These are phyloP conservation scores for Diadophis punctatus DNA, from an alignment of 2,113 vertebrate species.

Conservation along the genomic window DNA sequence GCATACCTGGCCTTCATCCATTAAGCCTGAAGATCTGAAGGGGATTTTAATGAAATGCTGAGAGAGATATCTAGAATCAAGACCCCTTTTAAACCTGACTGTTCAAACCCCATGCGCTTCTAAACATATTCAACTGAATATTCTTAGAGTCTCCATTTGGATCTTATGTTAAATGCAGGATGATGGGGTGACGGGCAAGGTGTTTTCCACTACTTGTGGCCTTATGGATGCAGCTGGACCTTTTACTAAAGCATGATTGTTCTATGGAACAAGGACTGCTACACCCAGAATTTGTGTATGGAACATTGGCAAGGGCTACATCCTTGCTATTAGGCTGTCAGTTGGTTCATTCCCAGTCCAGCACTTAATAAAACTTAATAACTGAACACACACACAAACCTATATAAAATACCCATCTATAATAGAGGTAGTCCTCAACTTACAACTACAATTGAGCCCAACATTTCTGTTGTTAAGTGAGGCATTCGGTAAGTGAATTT, in stretches of 20 bases:
- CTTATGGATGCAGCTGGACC: not conserved
- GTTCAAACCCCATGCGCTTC: not conserved
- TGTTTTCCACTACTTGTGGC: not conserved
- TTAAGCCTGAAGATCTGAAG: not conserved
- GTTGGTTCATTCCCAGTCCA: not conserved
- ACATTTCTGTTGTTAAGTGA: too few relatives aligned
- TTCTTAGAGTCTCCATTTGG: not conserved
- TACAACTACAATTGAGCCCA: too few relatives aligned
- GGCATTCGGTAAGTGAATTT: too few relatives aligned
- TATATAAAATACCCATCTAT: too few relatives aligned
- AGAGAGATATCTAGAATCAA: not conserved
- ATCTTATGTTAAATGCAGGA: not conserved
- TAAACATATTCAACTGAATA: not conserved
- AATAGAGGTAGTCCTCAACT: too few relatives aligned
- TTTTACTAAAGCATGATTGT: not conserved
- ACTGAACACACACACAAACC: not conserved
- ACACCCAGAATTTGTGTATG: not conserved
- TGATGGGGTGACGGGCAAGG: not conserved
- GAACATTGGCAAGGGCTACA: not conserved
- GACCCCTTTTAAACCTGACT: not conserved
- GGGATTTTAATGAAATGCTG: not conserved
- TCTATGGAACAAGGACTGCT: not conserved
- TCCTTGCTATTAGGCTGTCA: not conserved
- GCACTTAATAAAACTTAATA: not conserved
- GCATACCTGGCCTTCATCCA: not conserved